These are phyloP conservation scores for Alviniconcha marisindica DNA, from an alignment of 1,140 invertebrate species.

Conservation along the genomic window DNA sequence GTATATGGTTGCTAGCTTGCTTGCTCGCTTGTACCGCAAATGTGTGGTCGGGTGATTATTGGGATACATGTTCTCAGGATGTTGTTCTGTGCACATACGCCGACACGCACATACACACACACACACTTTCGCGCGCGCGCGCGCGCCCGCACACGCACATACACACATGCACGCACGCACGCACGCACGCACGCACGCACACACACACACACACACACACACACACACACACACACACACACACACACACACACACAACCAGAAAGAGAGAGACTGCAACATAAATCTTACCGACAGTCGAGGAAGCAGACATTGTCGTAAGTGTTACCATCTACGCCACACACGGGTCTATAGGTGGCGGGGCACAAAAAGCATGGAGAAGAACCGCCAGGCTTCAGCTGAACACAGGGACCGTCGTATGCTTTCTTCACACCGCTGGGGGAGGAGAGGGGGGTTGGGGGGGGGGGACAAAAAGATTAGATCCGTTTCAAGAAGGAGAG, in stretches of 20 bases:
- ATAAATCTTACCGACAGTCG: slow-evolving; percentile 69
- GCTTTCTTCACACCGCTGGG: slow-evolving; percentile 22
- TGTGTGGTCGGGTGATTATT: no score
- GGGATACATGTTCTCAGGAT: no score
- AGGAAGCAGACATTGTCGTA: slow-evolving; percentile 74
- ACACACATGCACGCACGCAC: background rate
- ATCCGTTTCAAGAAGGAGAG: no score
- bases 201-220: slow-evolving; percentile 17
- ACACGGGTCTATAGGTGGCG: slow-evolving; percentile 31
- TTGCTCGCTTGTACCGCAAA: background rate
- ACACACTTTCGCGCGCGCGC: background rate
- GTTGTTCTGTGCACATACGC: background rate
- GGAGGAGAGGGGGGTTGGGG: no score
- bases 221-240: background rate
- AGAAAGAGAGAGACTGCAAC: background rate
- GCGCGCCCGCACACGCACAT: background rate
- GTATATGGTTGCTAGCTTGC: no score
- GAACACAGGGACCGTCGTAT: background rate
- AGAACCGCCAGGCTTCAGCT: background rate
- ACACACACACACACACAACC: background rate
- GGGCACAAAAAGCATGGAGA: slow-evolving; percentile 33
- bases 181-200: background rate
- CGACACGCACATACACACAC: slow-evolving; percentile 2
- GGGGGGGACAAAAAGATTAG: no score
- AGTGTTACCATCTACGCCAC: slow-evolving; percentile 46